These are phyloP conservation scores for Apoderus coryli DNA, from an alignment of 2,888 invertebrate genomes.

Conservation along the genomic window DNA sequence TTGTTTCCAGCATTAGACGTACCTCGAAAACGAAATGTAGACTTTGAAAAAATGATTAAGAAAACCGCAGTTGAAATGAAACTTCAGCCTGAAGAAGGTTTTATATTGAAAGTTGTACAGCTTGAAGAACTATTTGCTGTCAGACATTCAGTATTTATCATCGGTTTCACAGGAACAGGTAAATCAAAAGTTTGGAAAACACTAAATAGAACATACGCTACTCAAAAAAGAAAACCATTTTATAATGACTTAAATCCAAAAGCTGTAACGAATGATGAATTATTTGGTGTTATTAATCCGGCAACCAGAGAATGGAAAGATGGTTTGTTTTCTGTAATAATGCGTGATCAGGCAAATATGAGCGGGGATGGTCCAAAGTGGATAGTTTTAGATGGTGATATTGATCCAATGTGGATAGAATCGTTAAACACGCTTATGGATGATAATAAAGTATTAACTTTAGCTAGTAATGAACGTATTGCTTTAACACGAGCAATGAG, in stretches of 20 bases:
- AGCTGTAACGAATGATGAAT: constrained; percentile 88
- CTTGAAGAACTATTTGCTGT: constrained; percentile 86
- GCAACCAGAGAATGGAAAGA: constrained; percentile 58
- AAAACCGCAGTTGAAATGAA: constrained; percentile 67
- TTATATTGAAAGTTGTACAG: constrained; percentile 77
- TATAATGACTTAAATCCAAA: constrained; percentile 91
- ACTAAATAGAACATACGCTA: constrained; percentile 65
- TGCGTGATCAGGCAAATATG: constrained; percentile 88
- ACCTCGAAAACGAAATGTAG: constrained; percentile 70
- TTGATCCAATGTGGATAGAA: constrained; percentile 98
- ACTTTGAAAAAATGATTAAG: constrained; percentile 69
- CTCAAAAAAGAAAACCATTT: constrained; percentile 67
- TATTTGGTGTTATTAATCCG: constrained; percentile 89
- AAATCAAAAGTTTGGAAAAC: constrained; percentile 91
- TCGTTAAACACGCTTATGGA: constrained; percentile 95
- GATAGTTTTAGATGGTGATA: constrained; percentile 92
- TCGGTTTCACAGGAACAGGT: constrained; percentile 76
- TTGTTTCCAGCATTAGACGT: constrained; percentile 86
- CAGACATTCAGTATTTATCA: constrained; percentile 68
- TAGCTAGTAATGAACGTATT: constrained; percentile 90
- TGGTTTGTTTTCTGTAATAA: constrained; percentile 72
- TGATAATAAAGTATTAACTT: constrained; percentile 86
- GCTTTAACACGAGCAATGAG: constrained; percentile 81
- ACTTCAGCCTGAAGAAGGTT: constrained; percentile 82
- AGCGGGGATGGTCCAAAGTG: constrained; percentile 77